Percentiles rank a stretch among this genome's conserved stretches.
Evolutionary conservation across 2,113 vertebrate genomes (phyloP).

Genomic region (Scalopus aquaticus): DNA sequence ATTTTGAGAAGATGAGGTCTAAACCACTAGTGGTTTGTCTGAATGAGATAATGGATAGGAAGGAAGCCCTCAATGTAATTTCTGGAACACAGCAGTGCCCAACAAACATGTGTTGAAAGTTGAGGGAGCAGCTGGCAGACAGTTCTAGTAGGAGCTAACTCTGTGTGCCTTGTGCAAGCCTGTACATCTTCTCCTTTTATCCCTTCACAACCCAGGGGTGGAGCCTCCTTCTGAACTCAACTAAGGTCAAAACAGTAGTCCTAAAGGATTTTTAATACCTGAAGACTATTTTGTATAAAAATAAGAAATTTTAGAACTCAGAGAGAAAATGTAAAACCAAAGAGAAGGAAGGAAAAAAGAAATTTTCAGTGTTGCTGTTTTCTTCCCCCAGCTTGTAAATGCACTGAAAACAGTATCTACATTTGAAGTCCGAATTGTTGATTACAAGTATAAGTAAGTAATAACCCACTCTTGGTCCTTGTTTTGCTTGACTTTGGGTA

Average conservation of each 20-base stretch:
- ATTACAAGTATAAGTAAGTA: slow-evolving; percentile 98
- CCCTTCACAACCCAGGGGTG: background rate
- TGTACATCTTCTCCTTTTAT: too few species aligned
- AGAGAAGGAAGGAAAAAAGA: slow-evolving; percentile 32
- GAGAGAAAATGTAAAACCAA: background rate
- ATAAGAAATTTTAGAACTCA: background rate
- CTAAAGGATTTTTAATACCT: background rate
- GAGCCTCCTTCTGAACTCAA: background rate
- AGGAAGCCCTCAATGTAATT: background rate
- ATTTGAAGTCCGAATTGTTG: slow-evolving; percentile 94
- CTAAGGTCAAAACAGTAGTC: background rate
- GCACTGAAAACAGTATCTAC: slow-evolving; percentile 93
- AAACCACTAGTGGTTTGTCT: background rate
- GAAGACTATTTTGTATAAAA: background rate
- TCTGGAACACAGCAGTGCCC: background rate
- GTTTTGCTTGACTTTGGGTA: background rate
- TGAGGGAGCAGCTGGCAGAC: background rate
- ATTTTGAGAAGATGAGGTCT: background rate
- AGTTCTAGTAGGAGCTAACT: background rate
- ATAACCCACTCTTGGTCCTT: background rate
- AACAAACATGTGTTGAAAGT: background rate
- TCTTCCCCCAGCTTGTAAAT: slow-evolving; percentile 90
- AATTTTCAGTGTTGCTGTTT: slow-evolving; percentile 62
- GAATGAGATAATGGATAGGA: background rate
- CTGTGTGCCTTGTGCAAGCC: background rate